Evolutionary conservation across 2,888 invertebrate genomes (phyloP), one percentile per base, ranked within the genome.

Genomic region (Linhomoeus sp.): DNA sequence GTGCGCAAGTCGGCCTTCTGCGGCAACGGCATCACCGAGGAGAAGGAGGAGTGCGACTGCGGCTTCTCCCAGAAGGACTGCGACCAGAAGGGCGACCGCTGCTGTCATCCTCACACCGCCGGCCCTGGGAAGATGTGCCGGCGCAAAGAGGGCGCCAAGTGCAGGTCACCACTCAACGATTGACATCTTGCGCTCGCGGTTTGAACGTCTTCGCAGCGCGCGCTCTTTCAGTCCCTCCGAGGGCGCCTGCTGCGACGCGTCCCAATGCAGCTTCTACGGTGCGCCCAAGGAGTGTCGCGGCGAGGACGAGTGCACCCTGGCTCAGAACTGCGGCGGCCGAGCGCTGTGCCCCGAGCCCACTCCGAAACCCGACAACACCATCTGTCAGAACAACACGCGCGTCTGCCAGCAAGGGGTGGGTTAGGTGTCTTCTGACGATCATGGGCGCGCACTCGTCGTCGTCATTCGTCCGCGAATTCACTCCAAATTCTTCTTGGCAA

Each of bases 11-110:
- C 79, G 48, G 87, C 94, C 26, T 97, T 94, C 76, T 99, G 97
- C 69, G 97, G 97, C 47, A 99, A 99, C 70, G 90, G 90, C 70
- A 88, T 99, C 60, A 87, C 88, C 1, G 97, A 99, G 66, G 81
- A 79, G 25, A 88, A 85, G 43, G 97, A 99, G 69, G 85, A 94
- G 69, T 99, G 97, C 65, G 97, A 99, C 67, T 97, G 94, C 67
- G 97, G 97, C 48, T 90, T 63, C 51, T 56, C 58, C n/a, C 56
- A 57, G 59, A 84, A 79, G 17, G 92, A 94, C 62, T 97, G 94
- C 69, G 77, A 76, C 54, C 56, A 58, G 33, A 59, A 60, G 56
- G 59, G 55, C 38, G 64, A 71, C 53, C 80, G 81, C 58, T 80
- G 77, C 52, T 99, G 97, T 66, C 85, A 87, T 68, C 88, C 90